These are phyloP conservation scores for Percopsis omiscomaycus DNA, from an alignment of 2,797 vertebrate species.

Conservation along the genomic window DNA sequence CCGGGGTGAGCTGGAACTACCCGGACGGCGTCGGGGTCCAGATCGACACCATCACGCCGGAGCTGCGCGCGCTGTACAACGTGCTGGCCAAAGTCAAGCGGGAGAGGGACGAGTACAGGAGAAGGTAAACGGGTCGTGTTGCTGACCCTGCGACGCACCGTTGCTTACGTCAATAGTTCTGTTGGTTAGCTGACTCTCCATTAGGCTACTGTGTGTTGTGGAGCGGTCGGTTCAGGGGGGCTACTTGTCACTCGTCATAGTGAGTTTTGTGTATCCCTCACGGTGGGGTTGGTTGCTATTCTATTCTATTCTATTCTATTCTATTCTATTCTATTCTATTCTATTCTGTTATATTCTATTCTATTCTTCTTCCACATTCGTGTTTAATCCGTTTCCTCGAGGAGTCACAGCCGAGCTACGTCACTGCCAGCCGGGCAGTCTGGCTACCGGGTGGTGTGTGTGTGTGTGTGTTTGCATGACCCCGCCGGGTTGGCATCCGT, in stretches of 20 bases:
- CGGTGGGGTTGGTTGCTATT: no score
- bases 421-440: conserved; percentile 40
- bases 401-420: conserved; percentile 35
- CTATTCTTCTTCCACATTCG: conserved; percentile 7
- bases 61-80: conserved; percentile 88
- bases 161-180: background rate
- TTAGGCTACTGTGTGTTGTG: no score
- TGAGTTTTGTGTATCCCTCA: background rate
- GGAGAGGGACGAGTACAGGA: conserved; percentile 86
- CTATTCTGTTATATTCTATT: conserved; percentile 30
- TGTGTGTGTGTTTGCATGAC: background rate
- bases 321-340: no score
- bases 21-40: conserved; percentile 87
- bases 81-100: conserved; percentile 90
- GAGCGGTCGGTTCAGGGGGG: no score
- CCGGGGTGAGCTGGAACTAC: conserved; percentile 85
- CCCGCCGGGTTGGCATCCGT: conserved; percentile 55
- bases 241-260: background rate
- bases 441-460: conserved; percentile 20
- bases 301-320: no score
- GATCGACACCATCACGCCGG: conserved; percentile 94
- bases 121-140: conserved; percentile 68
- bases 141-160: no score
- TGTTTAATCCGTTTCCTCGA: conserved; percentile 43
- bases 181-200: background rate